Conservation (phyloP, 2,888 invertebrate genomes). For the Nomada fabriciana region DNA sequence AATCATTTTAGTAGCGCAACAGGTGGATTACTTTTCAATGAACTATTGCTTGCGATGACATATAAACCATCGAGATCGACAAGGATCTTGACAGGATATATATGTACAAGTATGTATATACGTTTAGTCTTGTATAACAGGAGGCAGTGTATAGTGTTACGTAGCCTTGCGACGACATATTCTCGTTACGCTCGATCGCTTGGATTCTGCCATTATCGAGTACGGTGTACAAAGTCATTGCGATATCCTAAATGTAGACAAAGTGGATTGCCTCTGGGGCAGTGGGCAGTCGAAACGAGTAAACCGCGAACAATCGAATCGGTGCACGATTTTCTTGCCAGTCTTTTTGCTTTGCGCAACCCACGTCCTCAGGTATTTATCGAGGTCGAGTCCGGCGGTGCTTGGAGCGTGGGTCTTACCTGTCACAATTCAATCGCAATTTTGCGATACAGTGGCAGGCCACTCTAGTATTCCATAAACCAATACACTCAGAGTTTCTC, state of each 20-base stretch:
- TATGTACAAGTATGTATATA: slow-evolving; percentile 31
- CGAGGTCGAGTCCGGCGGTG: slow-evolving; percentile 48
- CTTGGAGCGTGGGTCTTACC: slow-evolving; percentile 57
- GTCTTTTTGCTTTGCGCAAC: slow-evolving; percentile 62
- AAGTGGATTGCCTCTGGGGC: not conserved
- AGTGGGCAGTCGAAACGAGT: slow-evolving; percentile 25
- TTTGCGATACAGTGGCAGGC: slow-evolving; percentile 48
- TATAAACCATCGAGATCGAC: slow-evolving; percentile 57
- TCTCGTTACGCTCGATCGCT: slow-evolving; percentile 39
- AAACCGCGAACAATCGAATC: slow-evolving; percentile 28
- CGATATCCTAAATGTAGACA: slow-evolving; percentile 19
- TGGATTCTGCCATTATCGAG: slow-evolving; percentile 40
- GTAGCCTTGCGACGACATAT: slow-evolving; percentile 52
- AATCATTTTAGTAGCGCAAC: too few species aligned
- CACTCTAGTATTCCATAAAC: slow-evolving; percentile 38
- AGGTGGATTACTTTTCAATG: slow-evolving; percentile 31
- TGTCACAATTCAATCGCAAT: slow-evolving; percentile 64
- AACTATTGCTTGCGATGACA: slow-evolving; percentile 65
- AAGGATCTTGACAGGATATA: slow-evolving; percentile 49
- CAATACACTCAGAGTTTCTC: not conserved
- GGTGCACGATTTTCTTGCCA: slow-evolving; percentile 30
- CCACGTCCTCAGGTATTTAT: slow-evolving; percentile 62
- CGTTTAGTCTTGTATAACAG: slow-evolving; percentile 71
- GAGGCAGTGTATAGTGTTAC: slow-evolving; percentile 65
- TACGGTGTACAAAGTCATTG: slow-evolving; percentile 16